A percentile compares a stretch with the other conserved stretches of the same genome.
phyloP scores from a whole-genome alignment of 2,113 vertebrate species.

The Tragulus kanchil region DNA sequence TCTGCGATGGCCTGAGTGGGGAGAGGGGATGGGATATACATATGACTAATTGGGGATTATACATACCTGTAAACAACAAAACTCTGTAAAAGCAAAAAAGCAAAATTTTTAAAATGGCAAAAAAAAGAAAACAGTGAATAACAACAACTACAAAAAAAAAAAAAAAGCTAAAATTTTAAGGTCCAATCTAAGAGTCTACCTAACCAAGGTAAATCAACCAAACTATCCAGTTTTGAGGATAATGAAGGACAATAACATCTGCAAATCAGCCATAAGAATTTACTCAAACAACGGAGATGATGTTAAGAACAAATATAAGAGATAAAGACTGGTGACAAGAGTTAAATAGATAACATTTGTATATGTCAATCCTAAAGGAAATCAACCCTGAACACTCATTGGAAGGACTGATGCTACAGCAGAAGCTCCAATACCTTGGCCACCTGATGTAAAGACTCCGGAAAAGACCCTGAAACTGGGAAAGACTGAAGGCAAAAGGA shows the following conservation, averaged over 20 bases:
- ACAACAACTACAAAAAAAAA: not conserved
- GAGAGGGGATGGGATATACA: too few species aligned
- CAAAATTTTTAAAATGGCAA: too few species aligned
- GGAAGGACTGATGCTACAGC: not conserved
- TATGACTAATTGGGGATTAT: too few species aligned
- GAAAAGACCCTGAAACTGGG: not conserved
- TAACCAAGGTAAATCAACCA: constrained; percentile 20
- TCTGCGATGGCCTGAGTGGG: too few species aligned
- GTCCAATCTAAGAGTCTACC: not conserved
- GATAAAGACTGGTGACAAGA: not conserved
- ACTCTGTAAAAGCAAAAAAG: too few species aligned
- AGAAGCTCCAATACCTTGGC: not conserved
- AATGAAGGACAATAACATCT: not conserved
- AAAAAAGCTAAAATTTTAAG: not conserved
- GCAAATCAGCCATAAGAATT: constrained; percentile 4
- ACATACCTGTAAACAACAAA: too few species aligned
- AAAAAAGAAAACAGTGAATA: too few species aligned
- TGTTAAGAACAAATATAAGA: constrained; percentile 15
- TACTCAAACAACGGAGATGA: not conserved
- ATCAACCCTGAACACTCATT: not conserved
- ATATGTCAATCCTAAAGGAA: not conserved
- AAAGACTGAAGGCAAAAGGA: not conserved
- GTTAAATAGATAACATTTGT: not conserved
- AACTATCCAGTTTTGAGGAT: not conserved
- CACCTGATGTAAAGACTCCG: not conserved